A percentile compares a stretch with the other conserved stretches of the same genome.
These are phyloP conservation scores for Alosa alosa DNA, from an alignment of 2,113 vertebrate genomes.

Conservation along the genomic window DNA sequence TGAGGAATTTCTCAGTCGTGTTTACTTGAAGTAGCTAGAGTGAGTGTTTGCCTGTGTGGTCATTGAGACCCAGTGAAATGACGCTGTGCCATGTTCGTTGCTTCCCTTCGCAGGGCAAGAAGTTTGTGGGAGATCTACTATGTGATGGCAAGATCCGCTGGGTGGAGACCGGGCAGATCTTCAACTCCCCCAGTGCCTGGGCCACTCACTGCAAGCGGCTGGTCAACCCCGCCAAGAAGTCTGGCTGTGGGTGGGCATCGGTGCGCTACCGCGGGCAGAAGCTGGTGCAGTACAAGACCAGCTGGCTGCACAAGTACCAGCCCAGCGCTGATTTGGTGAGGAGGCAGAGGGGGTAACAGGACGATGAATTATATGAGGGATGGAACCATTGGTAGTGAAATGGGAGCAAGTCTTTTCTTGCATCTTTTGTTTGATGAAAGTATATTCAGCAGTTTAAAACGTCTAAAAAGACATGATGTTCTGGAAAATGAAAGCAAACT, in stretches of 20 bases:
- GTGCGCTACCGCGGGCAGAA: conserved; percentile 95
- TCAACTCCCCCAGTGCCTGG: conserved; percentile 96
- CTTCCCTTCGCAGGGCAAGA: conserved; percentile 80
- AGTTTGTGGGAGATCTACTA: conserved; percentile 89
- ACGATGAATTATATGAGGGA: conserved; percentile 30
- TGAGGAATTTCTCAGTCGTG: not conserved
- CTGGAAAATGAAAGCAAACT: not conserved
- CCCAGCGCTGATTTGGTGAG: conserved; percentile 84
- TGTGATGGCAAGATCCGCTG: conserved; percentile 91
- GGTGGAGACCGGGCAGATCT: conserved; percentile 93
- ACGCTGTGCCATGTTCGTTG: not conserved
- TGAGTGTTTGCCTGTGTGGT: not conserved
- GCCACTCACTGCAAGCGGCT: conserved; percentile 97
- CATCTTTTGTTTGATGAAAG: too few species aligned
- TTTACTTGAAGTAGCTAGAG: not conserved
- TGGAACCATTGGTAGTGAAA: not conserved
- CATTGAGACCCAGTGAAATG: not conserved
- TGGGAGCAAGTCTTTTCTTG: too few species aligned
- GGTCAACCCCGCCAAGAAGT: conserved; percentile 96
- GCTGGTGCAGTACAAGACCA: conserved; percentile 93
- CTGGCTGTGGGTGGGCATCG: conserved; percentile 93
- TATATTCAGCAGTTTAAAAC: not conserved
- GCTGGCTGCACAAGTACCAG: conserved; percentile 90
- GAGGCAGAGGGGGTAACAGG: conserved; percentile 50
- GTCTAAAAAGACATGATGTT: not conserved